phyloP scores from a whole-genome alignment of 2,888 invertebrate genomes.

The Theretra japonica region DNA sequence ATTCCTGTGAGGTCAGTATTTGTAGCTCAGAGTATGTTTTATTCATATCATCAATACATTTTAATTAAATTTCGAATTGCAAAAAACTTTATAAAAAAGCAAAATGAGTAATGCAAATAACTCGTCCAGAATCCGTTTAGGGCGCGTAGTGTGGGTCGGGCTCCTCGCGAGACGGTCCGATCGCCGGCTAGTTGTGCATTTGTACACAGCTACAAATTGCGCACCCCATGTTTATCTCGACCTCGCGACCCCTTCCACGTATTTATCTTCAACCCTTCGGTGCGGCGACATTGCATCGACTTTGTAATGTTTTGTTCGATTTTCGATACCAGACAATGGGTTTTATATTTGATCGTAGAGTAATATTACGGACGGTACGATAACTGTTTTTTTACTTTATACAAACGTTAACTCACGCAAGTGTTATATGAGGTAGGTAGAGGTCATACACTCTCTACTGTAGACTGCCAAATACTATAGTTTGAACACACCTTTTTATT shows the following conservation, averaged over 20 bases:
- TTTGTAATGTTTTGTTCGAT: constrained; percentile 73
- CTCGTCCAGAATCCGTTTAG: not conserved
- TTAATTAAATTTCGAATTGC: not conserved
- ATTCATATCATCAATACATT: not conserved
- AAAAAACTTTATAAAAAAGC: not conserved
- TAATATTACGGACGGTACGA: constrained; percentile 7
- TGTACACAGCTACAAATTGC: constrained; percentile 80
- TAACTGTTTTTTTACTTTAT: not conserved
- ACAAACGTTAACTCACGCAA: not conserved
- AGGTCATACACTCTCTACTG: too few relatives aligned
- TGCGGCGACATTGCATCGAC: constrained; percentile 70
- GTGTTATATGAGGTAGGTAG: too few relatives aligned
- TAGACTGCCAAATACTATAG: too few relatives aligned
- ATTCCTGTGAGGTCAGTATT: too few relatives aligned
- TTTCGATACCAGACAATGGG: constrained; percentile 47
- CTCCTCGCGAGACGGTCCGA: constrained; percentile 32
- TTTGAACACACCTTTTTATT: too few relatives aligned
- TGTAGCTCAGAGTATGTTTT: too few relatives aligned
- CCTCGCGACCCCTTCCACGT: constrained; percentile 70
- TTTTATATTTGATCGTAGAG: constrained; percentile 34
- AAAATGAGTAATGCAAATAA: not conserved
- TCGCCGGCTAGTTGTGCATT: constrained; percentile 62
- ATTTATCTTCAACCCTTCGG: constrained; percentile 80
- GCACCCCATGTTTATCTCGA: constrained; percentile 79
- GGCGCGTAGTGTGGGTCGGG: constrained; percentile 32